These are phyloP conservation scores for Sinelater perroti DNA, from an alignment of 2,888 invertebrate genomes.

Conservation along the genomic window DNA sequence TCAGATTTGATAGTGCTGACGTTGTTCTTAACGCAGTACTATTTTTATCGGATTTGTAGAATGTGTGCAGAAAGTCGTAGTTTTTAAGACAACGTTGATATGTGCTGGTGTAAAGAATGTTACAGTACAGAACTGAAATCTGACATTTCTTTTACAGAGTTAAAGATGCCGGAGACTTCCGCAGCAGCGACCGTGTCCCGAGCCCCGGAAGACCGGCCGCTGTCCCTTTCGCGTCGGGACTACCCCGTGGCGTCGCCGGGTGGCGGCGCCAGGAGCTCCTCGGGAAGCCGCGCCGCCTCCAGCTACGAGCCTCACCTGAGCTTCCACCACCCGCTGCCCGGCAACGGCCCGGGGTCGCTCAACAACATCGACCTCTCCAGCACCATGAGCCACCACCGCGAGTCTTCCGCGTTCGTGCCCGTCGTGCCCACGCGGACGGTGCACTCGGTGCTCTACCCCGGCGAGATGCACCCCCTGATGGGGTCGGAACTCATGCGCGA, in stretches of 20 bases:
- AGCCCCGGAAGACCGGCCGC: slow-evolving; percentile 58
- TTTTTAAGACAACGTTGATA: too few relatives aligned
- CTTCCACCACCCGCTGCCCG: slow-evolving; percentile 71
- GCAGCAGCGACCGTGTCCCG: slow-evolving; percentile 45
- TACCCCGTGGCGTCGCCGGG: slow-evolving; percentile 61
- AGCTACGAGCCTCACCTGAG: slow-evolving; percentile 72
- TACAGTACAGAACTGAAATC: too few relatives aligned
- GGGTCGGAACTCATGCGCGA: slow-evolving; percentile 66
- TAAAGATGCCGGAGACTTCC: slow-evolving; percentile 37
- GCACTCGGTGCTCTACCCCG: slow-evolving; percentile 76
- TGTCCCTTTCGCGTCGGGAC: slow-evolving; percentile 65
- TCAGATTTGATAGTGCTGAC: too few relatives aligned
- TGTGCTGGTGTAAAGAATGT: too few relatives aligned
- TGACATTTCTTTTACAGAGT: slow-evolving; percentile 13
- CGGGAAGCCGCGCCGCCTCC: slow-evolving; percentile 51
- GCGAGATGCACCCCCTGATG: slow-evolving; percentile 75
- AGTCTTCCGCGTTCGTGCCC: slow-evolving; percentile 87
- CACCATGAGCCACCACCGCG: slow-evolving; percentile 67
- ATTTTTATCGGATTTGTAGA: too few relatives aligned
- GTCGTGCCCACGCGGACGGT: slow-evolving; percentile 83
- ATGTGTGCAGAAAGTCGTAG: too few relatives aligned
- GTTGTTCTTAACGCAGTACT: too few relatives aligned
- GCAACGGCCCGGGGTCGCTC: slow-evolving; percentile 57
- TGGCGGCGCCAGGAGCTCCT: slow-evolving; percentile 70
- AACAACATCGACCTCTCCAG: slow-evolving; percentile 56